A percentile compares a stretch with the other conserved stretches of the same genome.
Conservation (phyloP, 1,140 invertebrate species). For the Carcinoscorpius rotundicauda region DNA sequence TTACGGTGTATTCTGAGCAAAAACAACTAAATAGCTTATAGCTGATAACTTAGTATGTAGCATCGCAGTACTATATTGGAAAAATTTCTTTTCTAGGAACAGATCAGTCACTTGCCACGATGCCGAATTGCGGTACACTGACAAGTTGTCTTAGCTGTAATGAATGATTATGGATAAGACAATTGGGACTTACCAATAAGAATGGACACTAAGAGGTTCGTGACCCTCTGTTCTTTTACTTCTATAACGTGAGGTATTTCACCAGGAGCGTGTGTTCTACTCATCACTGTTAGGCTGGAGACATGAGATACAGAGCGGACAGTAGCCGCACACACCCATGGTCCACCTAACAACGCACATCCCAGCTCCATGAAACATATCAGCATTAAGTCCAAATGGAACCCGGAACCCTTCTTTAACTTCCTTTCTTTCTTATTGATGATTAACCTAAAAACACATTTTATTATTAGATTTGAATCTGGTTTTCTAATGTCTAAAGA, state of each 20-base stretch:
- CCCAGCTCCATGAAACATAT: constrained; percentile 64
- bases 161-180: neutral
- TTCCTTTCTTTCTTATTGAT: constrained; percentile 85
- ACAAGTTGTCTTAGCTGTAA: too few relatives aligned
- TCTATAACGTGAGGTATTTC: constrained; percentile 84
- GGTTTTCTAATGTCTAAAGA: too few relatives aligned
- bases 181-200: constrained; percentile 30
- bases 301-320: constrained; percentile 88
- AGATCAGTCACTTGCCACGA: too few relatives aligned
- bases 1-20: neutral
- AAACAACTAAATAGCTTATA: neutral
- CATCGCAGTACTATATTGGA: too few relatives aligned
- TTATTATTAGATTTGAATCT: neutral
- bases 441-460: constrained; percentile 51
- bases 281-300: constrained; percentile 83
- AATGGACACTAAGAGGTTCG: constrained; percentile 33
- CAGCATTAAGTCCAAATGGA: constrained; percentile 90
- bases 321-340: constrained; percentile 91
- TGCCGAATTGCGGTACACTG: too few relatives aligned
- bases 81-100: too few relatives aligned
- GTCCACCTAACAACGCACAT: constrained; percentile 72
- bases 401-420: constrained; percentile 84
- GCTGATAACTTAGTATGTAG: too few relatives aligned
- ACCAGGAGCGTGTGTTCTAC: constrained; percentile 83
- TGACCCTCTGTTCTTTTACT: constrained; percentile 53